Percentiles rank a stretch among this genome's conserved stretches.
Evolutionary conservation across 2,888 invertebrate species (phyloP).

Genomic region (Acrocyrtus sp.): DNA sequence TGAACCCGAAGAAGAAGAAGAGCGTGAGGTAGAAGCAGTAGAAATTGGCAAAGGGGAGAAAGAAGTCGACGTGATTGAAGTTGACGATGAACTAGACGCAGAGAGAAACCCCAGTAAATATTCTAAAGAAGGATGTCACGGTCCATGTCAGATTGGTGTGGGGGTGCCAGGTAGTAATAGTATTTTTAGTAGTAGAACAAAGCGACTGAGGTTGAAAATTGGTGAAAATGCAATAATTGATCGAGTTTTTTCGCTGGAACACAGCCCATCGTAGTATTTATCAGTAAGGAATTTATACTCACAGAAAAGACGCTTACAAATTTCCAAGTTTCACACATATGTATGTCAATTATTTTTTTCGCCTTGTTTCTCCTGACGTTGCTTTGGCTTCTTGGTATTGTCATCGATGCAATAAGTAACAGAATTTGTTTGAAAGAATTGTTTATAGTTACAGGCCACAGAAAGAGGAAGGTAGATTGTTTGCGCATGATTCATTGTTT

Average conservation of each 20-base stretch:
- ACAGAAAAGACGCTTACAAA: neutral
- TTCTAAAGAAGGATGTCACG: neutral
- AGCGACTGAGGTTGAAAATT: slow-evolving; percentile 85
- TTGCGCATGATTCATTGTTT: too few relatives aligned
- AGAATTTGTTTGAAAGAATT: too few relatives aligned
- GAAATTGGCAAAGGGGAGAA: neutral
- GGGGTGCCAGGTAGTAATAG: neutral
- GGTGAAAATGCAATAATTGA: slow-evolving; percentile 78
- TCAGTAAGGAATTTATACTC: neutral
- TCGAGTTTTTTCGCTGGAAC: slow-evolving; percentile 48
- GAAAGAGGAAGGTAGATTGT: too few relatives aligned
- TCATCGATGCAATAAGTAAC: neutral
- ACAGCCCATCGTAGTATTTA: slow-evolving; percentile 29
- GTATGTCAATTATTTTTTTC: too few relatives aligned
- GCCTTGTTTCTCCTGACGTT: too few relatives aligned
- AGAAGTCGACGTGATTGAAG: neutral
- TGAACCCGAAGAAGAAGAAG: slow-evolving; percentile 65
- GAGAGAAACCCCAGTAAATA: slow-evolving; percentile 3
- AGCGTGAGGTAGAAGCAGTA: slow-evolving; percentile 58
- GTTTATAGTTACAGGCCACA: too few relatives aligned
- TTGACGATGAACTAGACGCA: slow-evolving; percentile 1
- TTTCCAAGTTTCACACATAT: too few relatives aligned
- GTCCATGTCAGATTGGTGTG: slow-evolving; percentile 1
- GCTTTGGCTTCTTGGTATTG: neutral
- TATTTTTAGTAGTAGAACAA: slow-evolving; percentile 65